Percentiles rank a stretch among this genome's conserved stretches.
These are phyloP conservation scores for Podocnemis expansa DNA, from an alignment of 2,113 vertebrate species.

Conservation along the genomic window DNA sequence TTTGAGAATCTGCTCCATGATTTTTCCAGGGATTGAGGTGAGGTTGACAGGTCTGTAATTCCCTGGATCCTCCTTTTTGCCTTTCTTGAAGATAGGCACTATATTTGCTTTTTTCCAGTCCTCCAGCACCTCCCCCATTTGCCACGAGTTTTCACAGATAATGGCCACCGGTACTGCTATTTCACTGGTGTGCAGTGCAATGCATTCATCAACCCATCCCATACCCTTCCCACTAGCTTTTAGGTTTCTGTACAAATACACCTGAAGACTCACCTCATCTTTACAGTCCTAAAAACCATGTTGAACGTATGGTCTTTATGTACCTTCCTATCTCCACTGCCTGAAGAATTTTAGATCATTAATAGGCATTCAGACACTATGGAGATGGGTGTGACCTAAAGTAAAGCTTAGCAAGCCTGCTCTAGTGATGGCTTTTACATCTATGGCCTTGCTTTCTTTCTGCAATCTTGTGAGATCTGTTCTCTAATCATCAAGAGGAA, in stretches of 20 bases:
- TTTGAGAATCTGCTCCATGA: no score
- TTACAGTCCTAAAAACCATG: not conserved
- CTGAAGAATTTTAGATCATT: not conserved
- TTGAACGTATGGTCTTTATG: not conserved
- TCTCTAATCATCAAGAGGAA: not conserved
- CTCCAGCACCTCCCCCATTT: no score
- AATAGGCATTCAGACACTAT: rapidly evolving
- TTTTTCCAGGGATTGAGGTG: no score
- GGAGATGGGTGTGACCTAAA: rapidly evolving
- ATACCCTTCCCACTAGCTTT: not conserved
- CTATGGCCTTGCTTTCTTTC: not conserved
- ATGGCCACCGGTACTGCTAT: no score
- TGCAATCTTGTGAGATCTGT: not conserved
- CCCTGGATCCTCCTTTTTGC: no score
- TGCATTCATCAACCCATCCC: not conserved
- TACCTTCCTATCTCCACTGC: not conserved
- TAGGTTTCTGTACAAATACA: not conserved
- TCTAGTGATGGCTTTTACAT: rapidly evolving
- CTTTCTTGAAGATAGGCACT: no score
- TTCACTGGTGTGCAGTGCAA: not conserved
- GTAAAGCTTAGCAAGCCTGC: rapidly evolving
- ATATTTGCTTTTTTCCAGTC: no score
- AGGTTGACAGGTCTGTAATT: no score
- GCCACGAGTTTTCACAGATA: no score
- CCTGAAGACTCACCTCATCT: not conserved